Evolutionary conservation across 1,140 invertebrate genomes (phyloP).

Genomic region (Centruroides vittatus): DNA sequence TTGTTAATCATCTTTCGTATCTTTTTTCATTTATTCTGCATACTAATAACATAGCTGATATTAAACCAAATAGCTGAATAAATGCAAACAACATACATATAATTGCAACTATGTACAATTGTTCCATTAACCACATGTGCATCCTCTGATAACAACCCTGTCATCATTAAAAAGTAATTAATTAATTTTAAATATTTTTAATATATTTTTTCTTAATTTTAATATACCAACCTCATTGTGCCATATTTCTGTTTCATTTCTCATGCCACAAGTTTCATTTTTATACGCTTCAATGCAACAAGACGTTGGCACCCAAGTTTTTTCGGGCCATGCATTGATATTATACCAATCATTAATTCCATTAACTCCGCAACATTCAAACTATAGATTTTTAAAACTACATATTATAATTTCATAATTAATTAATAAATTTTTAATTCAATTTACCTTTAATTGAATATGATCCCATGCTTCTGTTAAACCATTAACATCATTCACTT

Average conservation of each 20-base stretch:
- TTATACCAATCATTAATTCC: constrained; percentile 70
- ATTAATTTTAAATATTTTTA: too few species aligned
- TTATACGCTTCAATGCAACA: constrained; percentile 48
- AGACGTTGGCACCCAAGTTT: constrained; percentile 58
- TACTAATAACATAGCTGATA: constrained; percentile 58
- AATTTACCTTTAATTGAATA: constrained; percentile 48
- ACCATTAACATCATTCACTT: constrained; percentile 38
- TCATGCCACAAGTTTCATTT: constrained; percentile 31
- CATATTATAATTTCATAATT: constrained; percentile 12
- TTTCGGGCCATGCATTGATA: constrained; percentile 56
- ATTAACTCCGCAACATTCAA: constrained; percentile 70
- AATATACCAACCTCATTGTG: constrained; percentile 25
- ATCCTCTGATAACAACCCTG: constrained; percentile 50
- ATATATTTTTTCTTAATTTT: too few species aligned
- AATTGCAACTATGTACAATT: constrained; percentile 51
- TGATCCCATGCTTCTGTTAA: constrained; percentile 54
- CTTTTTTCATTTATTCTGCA: constrained; percentile 35
- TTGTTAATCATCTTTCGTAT: too few species aligned
- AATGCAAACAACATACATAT: constrained; percentile 53
- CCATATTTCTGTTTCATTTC: constrained; percentile 38
- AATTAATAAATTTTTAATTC: too few species aligned
- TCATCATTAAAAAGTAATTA: constrained; percentile 8
- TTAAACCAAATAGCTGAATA: constrained; percentile 53
- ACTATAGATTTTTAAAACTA: constrained; percentile 50
- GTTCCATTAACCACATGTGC: constrained; percentile 48